Evolutionary conservation across 1,140 invertebrate genomes (phyloP).

Genomic region (Eumaeus atala): DNA sequence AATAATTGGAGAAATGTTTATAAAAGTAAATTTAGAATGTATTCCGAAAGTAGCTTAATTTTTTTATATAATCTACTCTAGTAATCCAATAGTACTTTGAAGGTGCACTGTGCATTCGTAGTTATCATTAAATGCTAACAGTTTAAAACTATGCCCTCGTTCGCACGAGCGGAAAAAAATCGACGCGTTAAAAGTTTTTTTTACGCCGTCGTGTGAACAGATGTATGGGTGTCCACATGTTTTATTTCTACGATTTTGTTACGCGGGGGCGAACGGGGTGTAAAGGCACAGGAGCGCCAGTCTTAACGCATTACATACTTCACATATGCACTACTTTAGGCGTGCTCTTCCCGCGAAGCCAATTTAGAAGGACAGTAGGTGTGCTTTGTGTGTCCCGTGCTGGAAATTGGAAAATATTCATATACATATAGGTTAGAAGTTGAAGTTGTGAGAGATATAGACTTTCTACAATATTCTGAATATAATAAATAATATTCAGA

Average conservation of each 20-base stretch:
- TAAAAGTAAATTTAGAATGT: not conserved
- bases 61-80: not conserved
- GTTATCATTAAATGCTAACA: conserved; percentile 6
- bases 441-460: not conserved
- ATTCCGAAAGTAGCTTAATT: not conserved
- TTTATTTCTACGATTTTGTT: no score
- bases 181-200: no score
- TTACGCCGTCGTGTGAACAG: not conserved
- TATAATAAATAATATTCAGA: no score
- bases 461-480: not conserved
- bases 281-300: conserved; percentile 5
- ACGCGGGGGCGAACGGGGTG: not conserved
- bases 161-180: no score
- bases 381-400: conserved; percentile 84
- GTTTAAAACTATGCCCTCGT: not conserved
- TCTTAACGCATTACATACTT: conserved; percentile 16
- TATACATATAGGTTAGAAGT: not conserved
- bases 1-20: not conserved
- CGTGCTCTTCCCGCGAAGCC: conserved; percentile 82
- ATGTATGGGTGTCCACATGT: not conserved
- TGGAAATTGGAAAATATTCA: conserved; percentile 57
- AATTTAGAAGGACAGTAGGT: conserved; percentile 84
- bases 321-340: conserved; percentile 73
- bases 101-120: not conserved
- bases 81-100: not conserved